phyloP scores from a whole-genome alignment of 2,888 invertebrate genomes.

The Acrocyrtus sp. region DNA sequence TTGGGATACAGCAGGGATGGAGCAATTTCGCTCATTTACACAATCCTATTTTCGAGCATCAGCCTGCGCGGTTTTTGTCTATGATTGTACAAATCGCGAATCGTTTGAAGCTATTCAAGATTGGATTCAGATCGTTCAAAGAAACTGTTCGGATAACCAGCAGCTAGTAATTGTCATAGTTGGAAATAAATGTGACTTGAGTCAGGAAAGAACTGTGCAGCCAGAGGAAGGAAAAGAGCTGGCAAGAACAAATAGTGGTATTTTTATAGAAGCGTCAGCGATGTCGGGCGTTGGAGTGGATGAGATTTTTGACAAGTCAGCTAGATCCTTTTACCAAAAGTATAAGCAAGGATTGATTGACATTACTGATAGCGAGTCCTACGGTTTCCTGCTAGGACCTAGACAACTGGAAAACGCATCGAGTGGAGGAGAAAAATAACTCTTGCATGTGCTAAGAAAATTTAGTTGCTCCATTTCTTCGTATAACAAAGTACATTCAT shows the following conservation, averaged over 20 bases:
- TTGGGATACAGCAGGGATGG: slow-evolving; percentile 50
- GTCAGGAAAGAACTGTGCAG: slow-evolving; percentile 12
- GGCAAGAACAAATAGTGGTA: slow-evolving; percentile 10
- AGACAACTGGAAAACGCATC: slow-evolving; percentile 30
- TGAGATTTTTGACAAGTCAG: slow-evolving; percentile 27
- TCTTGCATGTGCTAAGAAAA: slow-evolving; percentile 16
- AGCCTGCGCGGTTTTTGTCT: slow-evolving; percentile 45
- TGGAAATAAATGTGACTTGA: slow-evolving; percentile 43
- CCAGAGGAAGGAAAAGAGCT: slow-evolving; percentile 19
- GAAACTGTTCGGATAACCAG: slow-evolving; percentile 30
- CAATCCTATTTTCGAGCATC: slow-evolving; percentile 40
- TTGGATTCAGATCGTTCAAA: slow-evolving; percentile 26
- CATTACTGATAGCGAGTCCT: slow-evolving; percentile 40
- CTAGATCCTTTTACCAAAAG: slow-evolving; percentile 36
- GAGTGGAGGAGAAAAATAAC: slow-evolving; percentile 12
- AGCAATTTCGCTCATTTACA: slow-evolving; percentile 40
- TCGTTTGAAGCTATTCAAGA: slow-evolving; percentile 27
- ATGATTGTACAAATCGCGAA: slow-evolving; percentile 28
- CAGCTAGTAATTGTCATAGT: slow-evolving; percentile 30
- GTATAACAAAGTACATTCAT: no score
- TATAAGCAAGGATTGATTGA: slow-evolving; percentile 38
- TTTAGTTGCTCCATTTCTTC: no score
- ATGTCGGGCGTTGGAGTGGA: slow-evolving; percentile 15
- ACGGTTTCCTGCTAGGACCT: slow-evolving; percentile 40
- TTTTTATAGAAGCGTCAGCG: slow-evolving; percentile 42